A percentile compares a stretch with the other conserved stretches of the same genome.
Conservation (phyloP, 2,888 invertebrate species). For the Thereva nobilitata region DNA sequence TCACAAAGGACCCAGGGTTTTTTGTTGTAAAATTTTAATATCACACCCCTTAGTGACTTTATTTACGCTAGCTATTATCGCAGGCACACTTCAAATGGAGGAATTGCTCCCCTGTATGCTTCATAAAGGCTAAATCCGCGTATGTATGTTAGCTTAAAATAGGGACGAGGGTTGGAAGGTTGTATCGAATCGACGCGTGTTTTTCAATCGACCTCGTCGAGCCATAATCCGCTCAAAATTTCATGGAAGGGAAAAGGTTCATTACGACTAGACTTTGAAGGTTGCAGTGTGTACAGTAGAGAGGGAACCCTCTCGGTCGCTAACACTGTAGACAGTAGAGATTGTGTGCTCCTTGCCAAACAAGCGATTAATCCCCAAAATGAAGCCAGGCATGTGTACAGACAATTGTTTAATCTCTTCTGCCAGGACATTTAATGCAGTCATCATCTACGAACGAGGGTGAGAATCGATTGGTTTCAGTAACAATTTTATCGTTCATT, state of each 20-base stretch:
- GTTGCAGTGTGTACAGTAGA: not conserved
- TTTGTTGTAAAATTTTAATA: conserved; percentile 37
- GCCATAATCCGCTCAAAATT: too few relatives aligned
- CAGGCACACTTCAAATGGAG: conserved; percentile 3
- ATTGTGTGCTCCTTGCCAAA: conserved; percentile 25
- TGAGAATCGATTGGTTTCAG: conserved; percentile 40
- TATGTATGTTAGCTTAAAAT: not conserved
- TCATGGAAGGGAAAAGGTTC: too few relatives aligned
- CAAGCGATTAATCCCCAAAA: conserved; percentile 27
- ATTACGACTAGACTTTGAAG: too few relatives aligned
- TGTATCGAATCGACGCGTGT: too few relatives aligned
- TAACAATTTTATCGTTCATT: conserved; percentile 37
- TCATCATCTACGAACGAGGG: conserved; percentile 35
- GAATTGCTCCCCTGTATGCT: not conserved
- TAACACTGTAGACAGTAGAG: conserved; percentile 12
- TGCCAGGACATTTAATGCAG: conserved; percentile 33
- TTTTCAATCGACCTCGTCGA: too few relatives aligned
- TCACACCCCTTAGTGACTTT: conserved; percentile 40
- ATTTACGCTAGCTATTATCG: conserved; percentile 33
- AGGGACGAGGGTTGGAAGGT: not conserved
- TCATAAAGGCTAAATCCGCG: not conserved
- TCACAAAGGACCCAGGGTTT: not conserved
- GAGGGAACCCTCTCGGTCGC: not conserved
- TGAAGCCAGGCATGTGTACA: not conserved
- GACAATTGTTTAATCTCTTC: conserved; percentile 30